phyloP scores from a whole-genome alignment of 2,888 invertebrate species.

The Tromatobia lineatoria region DNA sequence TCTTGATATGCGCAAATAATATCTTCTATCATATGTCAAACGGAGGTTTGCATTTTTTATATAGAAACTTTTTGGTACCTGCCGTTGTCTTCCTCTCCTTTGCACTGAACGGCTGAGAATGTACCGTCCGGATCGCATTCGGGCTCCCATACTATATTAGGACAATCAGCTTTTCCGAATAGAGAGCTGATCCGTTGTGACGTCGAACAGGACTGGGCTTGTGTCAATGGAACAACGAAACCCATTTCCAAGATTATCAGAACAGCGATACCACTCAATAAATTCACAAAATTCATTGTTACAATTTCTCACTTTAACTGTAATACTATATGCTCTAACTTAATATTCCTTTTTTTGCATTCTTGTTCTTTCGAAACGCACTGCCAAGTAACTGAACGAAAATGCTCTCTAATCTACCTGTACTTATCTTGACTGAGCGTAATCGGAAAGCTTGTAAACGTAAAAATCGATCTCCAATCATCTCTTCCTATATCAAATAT shows the following conservation, averaged over 20 bases:
- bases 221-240: background rate
- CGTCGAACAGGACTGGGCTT: background rate
- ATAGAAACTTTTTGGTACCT: constrained; percentile 21
- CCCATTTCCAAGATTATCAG: background rate
- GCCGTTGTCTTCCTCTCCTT: constrained; percentile 59
- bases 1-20: too few species aligned
- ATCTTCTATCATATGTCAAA: background rate
- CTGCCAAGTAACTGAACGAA: background rate
- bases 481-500: background rate
- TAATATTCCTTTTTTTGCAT: background rate
- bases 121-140: constrained; percentile 37
- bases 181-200: background rate
- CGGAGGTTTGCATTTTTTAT: too few species aligned
- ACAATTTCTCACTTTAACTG: background rate
- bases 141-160: background rate
- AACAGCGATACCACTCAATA: background rate
- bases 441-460: background rate
- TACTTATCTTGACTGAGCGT: background rate
- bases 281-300: background rate
- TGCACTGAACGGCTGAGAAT: constrained; percentile 61
- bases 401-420: background rate
- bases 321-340: background rate
- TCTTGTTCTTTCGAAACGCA: background rate
- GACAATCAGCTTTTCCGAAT: background rate
- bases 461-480: constrained; percentile 1